Conservation (phyloP, 2,888 invertebrate genomes). For the Heliconius hortense region DNA sequence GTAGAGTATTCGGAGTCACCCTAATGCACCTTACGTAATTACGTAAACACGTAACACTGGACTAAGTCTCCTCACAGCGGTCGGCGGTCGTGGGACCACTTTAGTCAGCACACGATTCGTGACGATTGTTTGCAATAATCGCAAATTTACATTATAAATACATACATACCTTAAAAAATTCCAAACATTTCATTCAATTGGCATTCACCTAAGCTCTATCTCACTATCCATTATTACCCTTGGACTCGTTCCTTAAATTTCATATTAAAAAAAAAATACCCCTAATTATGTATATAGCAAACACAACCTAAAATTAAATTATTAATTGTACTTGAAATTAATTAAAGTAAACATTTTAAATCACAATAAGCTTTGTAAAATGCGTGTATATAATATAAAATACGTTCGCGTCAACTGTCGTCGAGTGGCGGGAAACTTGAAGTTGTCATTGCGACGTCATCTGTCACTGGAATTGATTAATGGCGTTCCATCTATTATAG, state of each 20-base stretch:
- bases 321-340: conserved; percentile 24
- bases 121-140: conserved; percentile 10
- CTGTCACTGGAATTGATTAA: background rate
- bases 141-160: background rate
- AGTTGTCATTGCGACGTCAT: background rate
- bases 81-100: background rate
- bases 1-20: background rate
- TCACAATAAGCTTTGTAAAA: conserved; percentile 8
- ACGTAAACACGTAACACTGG: conserved; percentile 8
- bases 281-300: conserved; percentile 26
- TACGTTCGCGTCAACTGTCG: background rate
- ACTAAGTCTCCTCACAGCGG: conserved; percentile 7
- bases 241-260: conserved; percentile 19
- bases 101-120: conserved; percentile 1
- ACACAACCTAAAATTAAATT: conserved; percentile 33
- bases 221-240: conserved; percentile 19
- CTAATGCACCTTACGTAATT: background rate
- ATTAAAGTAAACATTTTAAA: conserved; percentile 14
- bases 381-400: background rate
- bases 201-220: conserved; percentile 25
- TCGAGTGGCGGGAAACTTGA: background rate
- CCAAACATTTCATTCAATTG: conserved; percentile 20
- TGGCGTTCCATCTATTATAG: background rate
- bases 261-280: conserved; percentile 43
- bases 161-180: background rate